Conservation (phyloP, 2,888 invertebrate genomes). For the Pristionchus entomophagus region DNA sequence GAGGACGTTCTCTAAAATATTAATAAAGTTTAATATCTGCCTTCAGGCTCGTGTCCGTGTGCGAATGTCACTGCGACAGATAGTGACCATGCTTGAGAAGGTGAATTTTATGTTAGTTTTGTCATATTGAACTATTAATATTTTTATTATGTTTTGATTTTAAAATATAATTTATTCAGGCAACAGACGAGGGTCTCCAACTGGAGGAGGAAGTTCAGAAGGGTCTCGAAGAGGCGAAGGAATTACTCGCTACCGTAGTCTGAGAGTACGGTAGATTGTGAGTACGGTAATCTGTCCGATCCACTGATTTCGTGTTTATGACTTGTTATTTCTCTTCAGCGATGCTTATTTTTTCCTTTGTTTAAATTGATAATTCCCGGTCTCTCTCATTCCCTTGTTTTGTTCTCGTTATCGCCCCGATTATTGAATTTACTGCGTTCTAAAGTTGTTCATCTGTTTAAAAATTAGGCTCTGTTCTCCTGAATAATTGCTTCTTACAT, state of each 20-base stretch:
- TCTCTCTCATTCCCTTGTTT: not conserved
- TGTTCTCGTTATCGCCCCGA: not conserved
- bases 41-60: conserved; percentile 34
- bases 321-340: too few species aligned
- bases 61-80: conserved; percentile 28
- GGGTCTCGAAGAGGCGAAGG: conserved; percentile 24
- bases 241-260: conserved; percentile 28
- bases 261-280: not conserved
- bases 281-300: not conserved
- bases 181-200: not conserved
- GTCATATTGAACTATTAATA: not conserved
- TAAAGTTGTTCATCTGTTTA: not conserved
- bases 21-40: too few species aligned
- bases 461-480: not conserved
- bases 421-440: not conserved
- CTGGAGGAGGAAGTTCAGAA: conserved; percentile 4
- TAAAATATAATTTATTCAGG: not conserved
- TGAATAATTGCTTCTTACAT: too few species aligned
- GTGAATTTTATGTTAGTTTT: not conserved
- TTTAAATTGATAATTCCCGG: not conserved
- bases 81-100: conserved; percentile 17
- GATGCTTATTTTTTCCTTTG: too few species aligned
- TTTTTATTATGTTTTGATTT: not conserved
- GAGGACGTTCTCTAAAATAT: too few species aligned
- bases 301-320: too few species aligned